Evolutionary conservation across 2,113 vertebrate species (phyloP), one percentile per base, ranked within the genome.

Genomic region (Bufo bufo): DNA sequence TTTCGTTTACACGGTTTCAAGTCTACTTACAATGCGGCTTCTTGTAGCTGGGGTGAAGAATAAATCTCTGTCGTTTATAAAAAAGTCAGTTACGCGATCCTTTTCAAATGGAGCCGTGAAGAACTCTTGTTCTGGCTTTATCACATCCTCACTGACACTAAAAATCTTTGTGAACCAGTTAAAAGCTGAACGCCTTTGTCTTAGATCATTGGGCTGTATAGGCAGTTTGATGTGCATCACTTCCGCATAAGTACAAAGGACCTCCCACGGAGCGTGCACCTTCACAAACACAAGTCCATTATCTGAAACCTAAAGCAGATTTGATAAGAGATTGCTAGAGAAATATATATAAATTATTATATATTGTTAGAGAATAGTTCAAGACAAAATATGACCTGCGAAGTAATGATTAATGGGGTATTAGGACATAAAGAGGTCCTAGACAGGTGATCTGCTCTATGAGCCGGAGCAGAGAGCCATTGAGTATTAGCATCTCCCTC

Each of bases 11-110:
- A 33, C 33, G 33, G 33, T 33, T 33, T 33, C 33, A 33, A 33
- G 33, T 33, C 23, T 61, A 94, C 95, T 94, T 92, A 96, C 98
- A 93, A 99, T 98, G 90, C 97, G 94, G 90, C 97, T 98, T 92
- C 97, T 96, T 91, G 96, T 98, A 90, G 97, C 93, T 49, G 97
- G 96, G 50, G 95, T 97, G 93, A 99, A 99, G 93, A 99, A 98
- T 0, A 87, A 1, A 4, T 98, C 96, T 91, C 85, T 95, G 84
- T 98, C 95, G n/a, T 92, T 92, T 16, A 96, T 92, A 45, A 93
- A 93, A 92, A 99, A 99, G 87, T 93, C 93, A 8, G 94, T 94
- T 89, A 96, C 89, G 6, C 93, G 94, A 14, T 94, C 90, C 89
- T 95, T 98, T 93, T 96, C 95, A 90, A 98, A 98, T 19, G 96